These are phyloP conservation scores for Euphonia xanthogaster DNA, from an alignment of 2,797 vertebrate genomes.

Conservation along the genomic window DNA sequence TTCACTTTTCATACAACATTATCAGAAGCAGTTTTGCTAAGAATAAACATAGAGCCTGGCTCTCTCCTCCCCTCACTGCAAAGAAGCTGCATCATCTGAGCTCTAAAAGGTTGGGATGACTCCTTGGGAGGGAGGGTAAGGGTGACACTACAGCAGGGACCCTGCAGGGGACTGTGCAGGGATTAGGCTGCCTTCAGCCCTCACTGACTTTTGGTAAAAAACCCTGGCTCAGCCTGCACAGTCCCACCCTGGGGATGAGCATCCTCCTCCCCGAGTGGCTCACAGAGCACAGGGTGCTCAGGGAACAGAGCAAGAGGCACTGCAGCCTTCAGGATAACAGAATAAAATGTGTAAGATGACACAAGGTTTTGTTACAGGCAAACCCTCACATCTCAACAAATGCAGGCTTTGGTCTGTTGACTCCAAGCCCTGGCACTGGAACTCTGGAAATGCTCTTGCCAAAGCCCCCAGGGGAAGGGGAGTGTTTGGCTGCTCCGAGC, in stretches of 20 bases:
- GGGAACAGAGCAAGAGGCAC: background rate
- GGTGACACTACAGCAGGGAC: background rate
- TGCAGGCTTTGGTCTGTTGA: background rate
- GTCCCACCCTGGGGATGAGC: background rate
- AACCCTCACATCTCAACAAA: background rate
- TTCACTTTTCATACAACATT: background rate
- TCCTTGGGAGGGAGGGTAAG: background rate
- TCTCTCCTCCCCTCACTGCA: background rate
- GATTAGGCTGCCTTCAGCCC: background rate
- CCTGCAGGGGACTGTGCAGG: background rate
- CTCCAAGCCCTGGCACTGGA: background rate
- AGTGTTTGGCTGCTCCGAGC: background rate
- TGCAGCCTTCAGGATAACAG: background rate
- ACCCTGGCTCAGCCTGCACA: background rate
- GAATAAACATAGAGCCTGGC: background rate
- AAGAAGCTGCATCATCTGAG: background rate
- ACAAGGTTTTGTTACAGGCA: background rate
- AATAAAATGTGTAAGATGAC: background rate
- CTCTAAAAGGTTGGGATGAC: background rate
- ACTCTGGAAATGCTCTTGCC: background rate
- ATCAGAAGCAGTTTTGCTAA: background rate
- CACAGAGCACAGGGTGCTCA: background rate
- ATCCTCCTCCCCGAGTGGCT: rapidly evolving
- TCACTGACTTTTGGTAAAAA: background rate
- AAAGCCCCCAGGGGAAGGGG: background rate